Evolutionary conservation across 2,888 invertebrate genomes (phyloP), one percentile per base, ranked within the genome.

Genomic region (Noctuana brunneofusca): DNA sequence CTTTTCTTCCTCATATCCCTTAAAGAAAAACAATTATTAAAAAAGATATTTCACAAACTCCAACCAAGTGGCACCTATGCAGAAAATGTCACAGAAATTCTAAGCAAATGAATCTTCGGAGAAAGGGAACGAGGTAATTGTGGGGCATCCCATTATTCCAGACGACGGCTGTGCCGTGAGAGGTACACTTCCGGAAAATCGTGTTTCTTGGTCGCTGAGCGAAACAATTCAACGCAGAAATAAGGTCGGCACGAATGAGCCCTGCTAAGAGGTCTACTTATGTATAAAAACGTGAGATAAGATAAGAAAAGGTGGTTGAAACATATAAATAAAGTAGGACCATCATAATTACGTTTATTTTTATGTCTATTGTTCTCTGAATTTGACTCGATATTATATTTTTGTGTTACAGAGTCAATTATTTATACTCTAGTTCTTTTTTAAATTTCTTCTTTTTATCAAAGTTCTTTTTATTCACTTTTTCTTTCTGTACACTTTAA

Each of bases 151-250:
- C 60, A 55, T 62, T 62, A 62, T 55, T 62, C 35, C 55, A 49
- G 49, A 38, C 38, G 55, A 30, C 38, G 35, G 38, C 30, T n/a
- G 35, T 62, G 35, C 56, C 55, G 55, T 49, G 55, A 56, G 62
- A 41, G 30, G 38, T 49, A 32, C 30, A 56, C 41, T 56, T 56
- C 62, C 62, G 55, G 62, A 56, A 62, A 62, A 56, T 56, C 62
- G 49, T 56, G 55, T 62, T 55, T 56, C 55, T 55, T 62, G 62
- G 62, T 62, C 49, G 49, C 38, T 41, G 62, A 50, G 62, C 49
- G 62, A 41, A 50, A 56, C 55, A 41, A 56, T 62, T 50, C 55
- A 18, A 49, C 46, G 53, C 22, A 55, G 55, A 56, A 62, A 62
- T 50, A 56, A 41, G 55, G 55, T 41, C 41, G 41, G 41, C 1